A percentile compares a stretch with the other conserved stretches of the same genome.
Conservation (phyloP, 2,888 invertebrate species). For the Nephrotoma guestfalica region DNA sequence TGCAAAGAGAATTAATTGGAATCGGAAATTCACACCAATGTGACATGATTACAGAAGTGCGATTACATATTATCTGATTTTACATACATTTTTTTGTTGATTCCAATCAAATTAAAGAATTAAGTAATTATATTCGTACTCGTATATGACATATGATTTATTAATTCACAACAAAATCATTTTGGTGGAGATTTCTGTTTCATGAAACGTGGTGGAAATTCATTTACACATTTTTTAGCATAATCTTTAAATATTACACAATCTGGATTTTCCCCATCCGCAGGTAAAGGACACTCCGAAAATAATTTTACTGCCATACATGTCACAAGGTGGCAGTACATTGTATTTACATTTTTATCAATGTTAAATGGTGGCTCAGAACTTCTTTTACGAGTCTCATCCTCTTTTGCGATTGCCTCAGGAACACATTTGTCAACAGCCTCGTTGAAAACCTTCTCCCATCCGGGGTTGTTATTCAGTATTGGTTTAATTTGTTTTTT, state of each 20-base stretch:
- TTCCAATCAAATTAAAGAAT: neutral
- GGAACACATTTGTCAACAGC: slow-evolving; percentile 1
- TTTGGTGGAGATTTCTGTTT: neutral
- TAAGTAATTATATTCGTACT: neutral
- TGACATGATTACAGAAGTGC: neutral
- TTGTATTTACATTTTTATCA: neutral
- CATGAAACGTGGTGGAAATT: neutral
- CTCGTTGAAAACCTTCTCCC: neutral
- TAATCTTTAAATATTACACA: neutral
- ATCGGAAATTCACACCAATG: neutral
- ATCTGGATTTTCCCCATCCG: neutral
- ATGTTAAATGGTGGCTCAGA: neutral
- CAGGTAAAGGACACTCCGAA: neutral
- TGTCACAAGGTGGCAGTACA: neutral
- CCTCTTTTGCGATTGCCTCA: neutral
- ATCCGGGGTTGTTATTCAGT: neutral
- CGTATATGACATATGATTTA: neutral
- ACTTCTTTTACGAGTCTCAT: neutral
- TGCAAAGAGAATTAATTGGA: neutral
- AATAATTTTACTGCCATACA: neutral
- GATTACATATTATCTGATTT: neutral
- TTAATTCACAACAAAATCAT: neutral
- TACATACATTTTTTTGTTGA: neutral
- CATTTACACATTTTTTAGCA: neutral
- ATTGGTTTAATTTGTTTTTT: neutral